Conservation (phyloP, 2,113 vertebrate genomes). For the Tichodroma muraria region DNA sequence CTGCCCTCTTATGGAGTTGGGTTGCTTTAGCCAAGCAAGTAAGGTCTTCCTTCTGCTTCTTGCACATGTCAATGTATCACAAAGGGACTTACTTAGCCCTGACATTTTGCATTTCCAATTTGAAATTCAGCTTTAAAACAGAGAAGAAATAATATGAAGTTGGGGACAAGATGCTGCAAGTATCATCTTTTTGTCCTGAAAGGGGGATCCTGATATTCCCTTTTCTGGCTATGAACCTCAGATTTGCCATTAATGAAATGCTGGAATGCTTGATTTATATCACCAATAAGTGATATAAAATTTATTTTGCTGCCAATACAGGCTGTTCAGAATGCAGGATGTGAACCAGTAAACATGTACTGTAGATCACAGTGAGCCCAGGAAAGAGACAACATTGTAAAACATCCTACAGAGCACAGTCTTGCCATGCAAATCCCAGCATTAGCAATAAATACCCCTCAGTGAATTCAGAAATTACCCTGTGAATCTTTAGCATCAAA, state of each 20-base stretch:
- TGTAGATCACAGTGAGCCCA: constrained; percentile 28
- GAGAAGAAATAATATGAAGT: background rate
- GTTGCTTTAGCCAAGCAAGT: background rate
- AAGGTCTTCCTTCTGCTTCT: background rate
- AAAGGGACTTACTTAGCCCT: background rate
- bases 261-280: constrained; percentile 65
- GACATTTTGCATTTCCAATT: background rate
- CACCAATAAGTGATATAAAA: constrained; percentile 58
- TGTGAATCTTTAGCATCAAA: background rate
- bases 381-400: constrained; percentile 3
- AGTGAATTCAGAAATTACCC: background rate
- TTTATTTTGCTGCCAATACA: constrained; percentile 38
- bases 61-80: background rate
- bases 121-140: background rate
- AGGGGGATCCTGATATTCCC: background rate
- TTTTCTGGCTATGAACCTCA: background rate
- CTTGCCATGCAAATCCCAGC: background rate
- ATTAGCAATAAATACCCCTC: background rate
- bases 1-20: background rate
- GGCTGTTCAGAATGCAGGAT: constrained; percentile 45
- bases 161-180: background rate
- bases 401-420: background rate
- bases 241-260: constrained; percentile 41
- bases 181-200: background rate
- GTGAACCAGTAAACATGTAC: constrained; percentile 10